Percentiles rank a stretch among this genome's conserved stretches.
Evolutionary conservation across 2,113 vertebrate species (phyloP).

Genomic region (Pungitius pungitius): DNA sequence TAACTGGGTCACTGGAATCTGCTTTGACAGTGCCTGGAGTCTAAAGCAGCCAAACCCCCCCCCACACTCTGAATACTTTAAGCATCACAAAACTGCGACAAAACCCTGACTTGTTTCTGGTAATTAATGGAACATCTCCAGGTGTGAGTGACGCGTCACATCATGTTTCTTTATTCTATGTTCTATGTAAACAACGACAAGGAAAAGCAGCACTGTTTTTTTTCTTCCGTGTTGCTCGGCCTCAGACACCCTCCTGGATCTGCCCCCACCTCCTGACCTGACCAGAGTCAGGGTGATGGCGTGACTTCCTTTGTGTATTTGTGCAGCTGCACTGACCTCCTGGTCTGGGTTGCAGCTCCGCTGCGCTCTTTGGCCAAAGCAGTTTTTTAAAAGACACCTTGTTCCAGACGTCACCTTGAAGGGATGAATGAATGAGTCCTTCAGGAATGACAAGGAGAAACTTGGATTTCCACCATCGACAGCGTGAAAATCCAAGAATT

Average conservation of each 20-base stretch:
- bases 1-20: constrained; percentile 21
- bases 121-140: background rate
- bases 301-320: constrained; percentile 72
- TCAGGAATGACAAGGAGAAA: constrained; percentile 1
- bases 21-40: constrained; percentile 22
- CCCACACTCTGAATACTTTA: background rate
- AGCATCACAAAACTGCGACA: background rate
- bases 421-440: constrained; percentile 12
- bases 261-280: background rate
- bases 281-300: constrained; percentile 53
- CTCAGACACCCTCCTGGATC: background rate
- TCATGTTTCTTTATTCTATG: background rate
- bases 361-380: constrained; percentile 19
- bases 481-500: background rate
- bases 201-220: background rate
- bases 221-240: constrained; percentile 4
- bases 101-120: background rate
- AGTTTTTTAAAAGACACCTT: constrained; percentile 30
- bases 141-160: background rate
- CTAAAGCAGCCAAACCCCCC: constrained; percentile 4
- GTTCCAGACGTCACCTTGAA: constrained; percentile 31
- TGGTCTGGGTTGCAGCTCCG: constrained; percentile 12
- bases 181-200: background rate
- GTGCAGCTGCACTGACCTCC: constrained; percentile 61
- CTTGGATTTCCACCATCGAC: background rate